phyloP scores from a whole-genome alignment of 35 echinoderm and acorn worm species.

The Ophioderma brevispina region DNA sequence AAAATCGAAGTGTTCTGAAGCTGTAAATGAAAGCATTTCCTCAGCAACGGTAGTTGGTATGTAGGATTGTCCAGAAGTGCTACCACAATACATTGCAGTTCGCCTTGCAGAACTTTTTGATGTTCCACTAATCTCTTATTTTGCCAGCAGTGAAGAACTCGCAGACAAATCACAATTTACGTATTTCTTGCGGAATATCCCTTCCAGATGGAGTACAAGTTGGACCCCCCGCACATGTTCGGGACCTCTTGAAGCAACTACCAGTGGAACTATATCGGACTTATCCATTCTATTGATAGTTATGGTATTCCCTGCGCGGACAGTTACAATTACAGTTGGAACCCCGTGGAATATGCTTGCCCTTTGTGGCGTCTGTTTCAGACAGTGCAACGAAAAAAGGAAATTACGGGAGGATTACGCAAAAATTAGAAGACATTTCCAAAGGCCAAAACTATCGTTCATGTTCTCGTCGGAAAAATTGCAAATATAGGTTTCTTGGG shows the following conservation, averaged over 20 bases:
- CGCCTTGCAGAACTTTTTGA: conserved; percentile 46
- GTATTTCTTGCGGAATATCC: conserved; percentile 59
- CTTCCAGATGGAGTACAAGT: conserved; percentile 66
- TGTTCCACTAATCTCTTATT: conserved; percentile 55
- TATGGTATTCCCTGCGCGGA: conserved; percentile 49
- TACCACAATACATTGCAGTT: conserved; percentile 50
- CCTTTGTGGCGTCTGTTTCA: background rate
- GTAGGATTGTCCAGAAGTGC: conserved; percentile 58
- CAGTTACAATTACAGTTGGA: background rate
- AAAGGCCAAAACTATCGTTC: background rate
- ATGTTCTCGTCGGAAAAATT: conserved; percentile 21
- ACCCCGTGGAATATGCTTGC: conserved; percentile 13
- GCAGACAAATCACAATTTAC: conserved; percentile 36
- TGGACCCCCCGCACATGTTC: conserved; percentile 47
- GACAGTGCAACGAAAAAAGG: background rate
- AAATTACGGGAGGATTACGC: background rate
- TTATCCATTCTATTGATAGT: conserved; percentile 71
- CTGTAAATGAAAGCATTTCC: background rate
- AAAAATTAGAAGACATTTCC: background rate
- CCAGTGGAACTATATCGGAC: conserved; percentile 56
- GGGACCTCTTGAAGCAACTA: conserved; percentile 52
- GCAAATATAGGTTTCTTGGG: conserved; percentile 23
- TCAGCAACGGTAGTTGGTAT: conserved; percentile 6
- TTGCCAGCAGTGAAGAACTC: conserved; percentile 68
- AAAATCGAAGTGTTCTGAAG: background rate